These are phyloP conservation scores for Eurypyga helias DNA, from an alignment of 2,113 vertebrate species.

Conservation along the genomic window DNA sequence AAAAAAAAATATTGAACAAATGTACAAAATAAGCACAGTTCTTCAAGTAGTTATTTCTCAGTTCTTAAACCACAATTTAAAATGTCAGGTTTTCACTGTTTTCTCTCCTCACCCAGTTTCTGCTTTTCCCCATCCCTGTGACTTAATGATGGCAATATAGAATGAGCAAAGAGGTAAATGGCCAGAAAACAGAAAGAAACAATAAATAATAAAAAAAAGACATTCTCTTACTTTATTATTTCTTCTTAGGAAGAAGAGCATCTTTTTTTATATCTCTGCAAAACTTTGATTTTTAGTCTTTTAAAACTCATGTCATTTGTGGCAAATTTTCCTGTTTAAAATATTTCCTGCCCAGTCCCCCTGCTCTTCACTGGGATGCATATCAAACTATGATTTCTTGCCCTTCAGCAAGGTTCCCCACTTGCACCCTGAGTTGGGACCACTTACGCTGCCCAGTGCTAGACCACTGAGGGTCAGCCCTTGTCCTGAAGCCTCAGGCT, in stretches of 20 bases:
- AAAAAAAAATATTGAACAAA: not conserved
- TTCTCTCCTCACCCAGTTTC: not conserved
- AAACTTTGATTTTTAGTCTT: not conserved
- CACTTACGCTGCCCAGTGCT: rapidly evolving
- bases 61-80: not conserved
- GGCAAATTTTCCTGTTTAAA: not conserved
- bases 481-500: not conserved
- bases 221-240: not conserved
- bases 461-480: not conserved
- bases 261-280: not conserved
- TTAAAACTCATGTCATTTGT: not conserved
- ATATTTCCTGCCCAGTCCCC: not conserved
- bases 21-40: not conserved
- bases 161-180: not conserved
- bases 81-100: not conserved
- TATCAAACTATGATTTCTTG: not conserved
- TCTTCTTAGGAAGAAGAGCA: not conserved
- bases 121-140: not conserved
- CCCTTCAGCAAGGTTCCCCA: not conserved
- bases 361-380: not conserved
- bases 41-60: not conserved
- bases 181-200: not conserved
- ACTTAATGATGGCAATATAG: not conserved
- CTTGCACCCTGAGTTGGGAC: not conserved
- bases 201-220: not conserved